These are phyloP conservation scores for Symphodus melops DNA, from an alignment of 2,113 vertebrate species.

Conservation along the genomic window DNA sequence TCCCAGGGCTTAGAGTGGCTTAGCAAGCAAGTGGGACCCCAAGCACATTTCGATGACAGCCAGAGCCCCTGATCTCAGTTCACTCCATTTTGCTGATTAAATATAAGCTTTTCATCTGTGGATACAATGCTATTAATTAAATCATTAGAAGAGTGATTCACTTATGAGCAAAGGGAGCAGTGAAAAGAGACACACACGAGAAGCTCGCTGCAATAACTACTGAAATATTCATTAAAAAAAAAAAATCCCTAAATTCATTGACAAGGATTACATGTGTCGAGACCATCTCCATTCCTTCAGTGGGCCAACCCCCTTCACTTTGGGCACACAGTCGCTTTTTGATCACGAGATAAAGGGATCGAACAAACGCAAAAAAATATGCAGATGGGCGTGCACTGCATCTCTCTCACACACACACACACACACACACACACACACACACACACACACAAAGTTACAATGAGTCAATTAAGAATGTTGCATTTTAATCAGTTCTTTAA, in stretches of 20 bases:
- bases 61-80: slow-evolving; percentile 79
- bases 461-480: slow-evolving; percentile 66
- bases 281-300: slow-evolving; percentile 73
- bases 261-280: slow-evolving; percentile 87
- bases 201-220: slow-evolving; percentile 80
- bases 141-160: slow-evolving; percentile 84
- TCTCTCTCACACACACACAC: slow-evolving; percentile 2
- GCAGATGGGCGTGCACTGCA: slow-evolving; percentile 12
- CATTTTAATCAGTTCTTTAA: slow-evolving; percentile 69
- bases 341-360: slow-evolving; percentile 76
- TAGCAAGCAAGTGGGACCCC: slow-evolving; percentile 74
- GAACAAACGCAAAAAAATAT: slow-evolving; percentile 39
- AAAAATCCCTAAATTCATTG: slow-evolving; percentile 82
- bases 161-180: slow-evolving; percentile 79
- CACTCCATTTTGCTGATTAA: slow-evolving; percentile 84
- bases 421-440: slow-evolving; percentile 15
- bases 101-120: slow-evolving; percentile 85
- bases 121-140: slow-evolving; percentile 89
- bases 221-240: slow-evolving; percentile 86
- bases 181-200: slow-evolving; percentile 75
- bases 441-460: slow-evolving; percentile 40
- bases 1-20: slow-evolving; percentile 77
- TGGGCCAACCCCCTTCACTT: slow-evolving; percentile 71
- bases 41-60: slow-evolving; percentile 79
- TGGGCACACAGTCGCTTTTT: slow-evolving; percentile 64